Evolutionary conservation across 2,888 invertebrate genomes (phyloP), one percentile per base, ranked within the genome.

Genomic region (Marasmarcha lunaedactyla): DNA sequence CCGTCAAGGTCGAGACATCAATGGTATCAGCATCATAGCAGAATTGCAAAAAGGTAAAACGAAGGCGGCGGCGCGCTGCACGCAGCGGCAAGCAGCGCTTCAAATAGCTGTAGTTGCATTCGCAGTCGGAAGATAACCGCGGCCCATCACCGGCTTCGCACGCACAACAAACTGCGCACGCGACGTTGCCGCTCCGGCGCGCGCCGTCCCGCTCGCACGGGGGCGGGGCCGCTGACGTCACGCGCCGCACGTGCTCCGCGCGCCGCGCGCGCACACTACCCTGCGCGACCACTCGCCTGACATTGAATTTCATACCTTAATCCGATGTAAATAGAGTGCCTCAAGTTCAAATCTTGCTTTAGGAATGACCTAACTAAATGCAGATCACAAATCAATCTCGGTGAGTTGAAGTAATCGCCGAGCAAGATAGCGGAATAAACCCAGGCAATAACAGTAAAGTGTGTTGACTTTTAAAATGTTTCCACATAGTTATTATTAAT

Each of bases 101-200:
- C 65, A 66, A 73, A 71, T 72, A 71, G 70, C 67, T 59, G 70
- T 67, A 59, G 70, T 66, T 73, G 74, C 77, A 77, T 71, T 72
- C 59, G 69, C 70, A 73, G 71, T 78, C 71, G 70, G 71, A 69
- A 76, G 76, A 81, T 71, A 78, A 73, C 69, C 69, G 58, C 73
- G 63, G 69, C 73, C 72, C 73, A 78, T 76, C 72, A 69, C 65
- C 59, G 56, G 63, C 61, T 60, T 63, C 66, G 65, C 63, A 65
- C 70, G 63, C 76, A 78, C 78, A 74, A 76, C 77, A 77, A 73
- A 66, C 69, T 63, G 66, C 60, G 61, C 59, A 59, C 58, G 74
- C 77, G 71, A 52, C 65, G 77, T 74, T 76, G 76, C 74, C 79
- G 59, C 59, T 64, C 63, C 54, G 67, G 54, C 44, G 42, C 37